Evolutionary conservation across 2,888 invertebrate species (phyloP).

Genomic region (Elmis aenea): DNA sequence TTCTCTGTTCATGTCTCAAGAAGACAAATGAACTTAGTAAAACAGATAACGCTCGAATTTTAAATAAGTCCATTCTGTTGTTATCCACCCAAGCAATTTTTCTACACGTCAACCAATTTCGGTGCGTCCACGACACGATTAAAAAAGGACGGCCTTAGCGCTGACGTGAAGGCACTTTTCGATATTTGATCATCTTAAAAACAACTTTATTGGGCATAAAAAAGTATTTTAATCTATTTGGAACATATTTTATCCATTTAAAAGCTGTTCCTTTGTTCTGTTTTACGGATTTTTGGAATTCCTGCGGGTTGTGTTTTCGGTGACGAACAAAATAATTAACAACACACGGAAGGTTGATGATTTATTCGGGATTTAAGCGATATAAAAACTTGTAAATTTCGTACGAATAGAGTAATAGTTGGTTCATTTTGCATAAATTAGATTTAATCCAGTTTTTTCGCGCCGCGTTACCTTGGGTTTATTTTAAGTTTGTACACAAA

Average conservation of each 20-base stretch:
- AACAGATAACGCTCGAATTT: constrained; percentile 22
- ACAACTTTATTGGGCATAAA: constrained; percentile 23
- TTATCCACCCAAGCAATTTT: constrained; percentile 6
- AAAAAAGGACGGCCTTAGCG: constrained; percentile 3
- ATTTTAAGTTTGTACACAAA: too few species aligned
- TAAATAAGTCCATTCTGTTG: constrained; percentile 19
- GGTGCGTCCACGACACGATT: not conserved
- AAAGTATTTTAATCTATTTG: constrained; percentile 20
- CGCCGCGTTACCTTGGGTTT: too few species aligned
- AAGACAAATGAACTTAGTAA: constrained; percentile 23
- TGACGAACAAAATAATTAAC: constrained; percentile 4
- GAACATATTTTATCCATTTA: constrained; percentile 19
- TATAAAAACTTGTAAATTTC: too few species aligned
- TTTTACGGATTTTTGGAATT: constrained; percentile 19
- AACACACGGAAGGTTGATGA: not conserved
- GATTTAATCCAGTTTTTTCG: too few species aligned
- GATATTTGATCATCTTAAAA: constrained; percentile 18
- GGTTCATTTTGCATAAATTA: too few species aligned
- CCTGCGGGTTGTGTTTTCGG: too few species aligned
- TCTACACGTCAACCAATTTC: constrained; percentile 5
- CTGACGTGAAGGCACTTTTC: constrained; percentile 8
- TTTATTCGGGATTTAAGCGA: too few species aligned
- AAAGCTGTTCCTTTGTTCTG: constrained; percentile 14
- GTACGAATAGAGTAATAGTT: too few species aligned
- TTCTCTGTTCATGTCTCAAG: constrained; percentile 11